Percentiles rank a stretch among this genome's conserved stretches.
Conservation (phyloP, 1,140 invertebrate species). For the Drosophila navojoa region DNA sequence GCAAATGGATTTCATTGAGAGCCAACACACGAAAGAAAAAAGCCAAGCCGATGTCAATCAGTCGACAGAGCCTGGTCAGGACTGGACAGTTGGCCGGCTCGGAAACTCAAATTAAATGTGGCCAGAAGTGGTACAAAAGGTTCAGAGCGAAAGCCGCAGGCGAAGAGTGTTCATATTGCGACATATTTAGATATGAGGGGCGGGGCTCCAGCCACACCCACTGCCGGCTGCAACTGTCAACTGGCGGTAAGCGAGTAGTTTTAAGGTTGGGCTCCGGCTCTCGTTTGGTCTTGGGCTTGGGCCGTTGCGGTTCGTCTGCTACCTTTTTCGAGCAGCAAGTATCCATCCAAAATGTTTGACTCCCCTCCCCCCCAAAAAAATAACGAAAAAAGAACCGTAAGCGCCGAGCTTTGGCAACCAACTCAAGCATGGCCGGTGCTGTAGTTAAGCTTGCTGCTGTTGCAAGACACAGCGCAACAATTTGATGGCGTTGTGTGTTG, state of each 20-base stretch:
- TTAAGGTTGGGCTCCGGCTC: constrained; percentile 63
- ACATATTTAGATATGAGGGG: constrained; percentile 45
- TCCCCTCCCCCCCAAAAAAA: neutral
- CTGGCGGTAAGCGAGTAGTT: constrained; percentile 44
- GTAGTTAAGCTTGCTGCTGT: constrained; percentile 30
- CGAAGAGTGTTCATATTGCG: constrained; percentile 45
- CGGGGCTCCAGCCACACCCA: constrained; percentile 32
- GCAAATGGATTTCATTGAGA: constrained; percentile 46
- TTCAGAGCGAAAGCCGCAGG: constrained; percentile 5
- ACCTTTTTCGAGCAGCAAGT: constrained; percentile 49
- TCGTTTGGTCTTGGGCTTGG: neutral
- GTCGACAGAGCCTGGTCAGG: constrained; percentile 14
- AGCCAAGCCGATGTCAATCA: constrained; percentile 40
- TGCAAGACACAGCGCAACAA: constrained; percentile 46
- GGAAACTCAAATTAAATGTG: constrained; percentile 47
- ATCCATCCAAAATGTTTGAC: constrained; percentile 37
- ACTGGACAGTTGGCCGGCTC: too few species aligned
- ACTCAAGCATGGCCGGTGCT: constrained; percentile 63
- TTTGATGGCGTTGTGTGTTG: constrained; percentile 38
- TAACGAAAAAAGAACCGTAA: constrained; percentile 51
- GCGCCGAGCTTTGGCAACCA: constrained; percentile 39
- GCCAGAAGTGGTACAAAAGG: neutral
- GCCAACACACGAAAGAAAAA: constrained; percentile 4
- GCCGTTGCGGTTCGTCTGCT: constrained; percentile 60
- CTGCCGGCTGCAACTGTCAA: constrained; percentile 47